A percentile compares a stretch with the other conserved stretches of the same genome.
These are phyloP conservation scores for Toxotes lorentzi DNA, from an alignment of 2,797 vertebrate species.

Conservation along the genomic window DNA sequence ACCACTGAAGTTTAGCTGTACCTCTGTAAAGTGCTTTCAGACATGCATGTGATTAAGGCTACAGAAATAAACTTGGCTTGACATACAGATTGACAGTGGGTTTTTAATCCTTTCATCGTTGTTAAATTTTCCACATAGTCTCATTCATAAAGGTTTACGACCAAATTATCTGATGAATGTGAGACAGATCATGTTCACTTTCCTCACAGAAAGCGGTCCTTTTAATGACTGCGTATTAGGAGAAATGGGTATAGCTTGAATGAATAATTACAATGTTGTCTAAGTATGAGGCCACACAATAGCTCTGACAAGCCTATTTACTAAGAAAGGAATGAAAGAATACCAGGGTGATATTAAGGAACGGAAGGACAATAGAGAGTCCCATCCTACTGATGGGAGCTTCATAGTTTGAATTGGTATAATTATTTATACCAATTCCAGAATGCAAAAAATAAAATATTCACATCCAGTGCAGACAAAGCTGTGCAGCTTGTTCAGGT, in stretches of 20 bases:
- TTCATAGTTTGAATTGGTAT: background rate
- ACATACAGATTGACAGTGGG: slow-evolving; percentile 12
- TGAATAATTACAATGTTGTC: slow-evolving; percentile 42
- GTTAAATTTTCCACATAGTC: background rate
- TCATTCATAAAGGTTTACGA: slow-evolving; percentile 33
- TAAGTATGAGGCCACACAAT: slow-evolving; percentile 43
- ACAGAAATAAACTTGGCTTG: slow-evolving; percentile 29
- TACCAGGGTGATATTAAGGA: slow-evolving; percentile 24
- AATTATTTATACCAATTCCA: slow-evolving; percentile 6
- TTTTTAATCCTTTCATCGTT: slow-evolving; percentile 21
- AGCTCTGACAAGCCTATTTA: slow-evolving; percentile 48
- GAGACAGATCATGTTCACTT: slow-evolving; percentile 32
- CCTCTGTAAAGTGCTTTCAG: slow-evolving; percentile 8
- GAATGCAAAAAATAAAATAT: slow-evolving; percentile 6
- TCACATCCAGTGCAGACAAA: background rate
- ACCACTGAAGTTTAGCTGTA: background rate
- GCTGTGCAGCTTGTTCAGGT: background rate
- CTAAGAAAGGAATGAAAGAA: slow-evolving; percentile 22
- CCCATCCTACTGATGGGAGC: slow-evolving; percentile 3
- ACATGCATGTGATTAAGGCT: background rate
- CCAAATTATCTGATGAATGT: slow-evolving; percentile 16
- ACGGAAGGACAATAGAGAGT: slow-evolving; percentile 15
- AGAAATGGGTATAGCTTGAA: slow-evolving; percentile 38
- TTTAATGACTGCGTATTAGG: slow-evolving; percentile 29
- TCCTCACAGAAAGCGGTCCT: slow-evolving; percentile 16